Conservation (phyloP, 2,888 invertebrate genomes). For the Ornithoptera alexandrae region DNA sequence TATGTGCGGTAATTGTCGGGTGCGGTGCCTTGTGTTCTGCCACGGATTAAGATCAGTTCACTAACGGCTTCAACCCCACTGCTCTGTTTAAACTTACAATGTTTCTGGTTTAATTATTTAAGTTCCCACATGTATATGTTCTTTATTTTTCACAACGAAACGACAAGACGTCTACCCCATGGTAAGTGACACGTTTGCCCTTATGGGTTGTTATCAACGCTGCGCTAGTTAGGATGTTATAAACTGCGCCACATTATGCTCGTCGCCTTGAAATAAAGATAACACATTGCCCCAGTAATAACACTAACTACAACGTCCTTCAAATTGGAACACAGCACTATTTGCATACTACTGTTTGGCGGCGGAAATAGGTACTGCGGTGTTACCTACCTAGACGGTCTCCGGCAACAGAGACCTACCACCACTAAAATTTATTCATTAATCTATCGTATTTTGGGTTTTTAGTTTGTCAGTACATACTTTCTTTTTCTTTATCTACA, state of each 20-base stretch:
- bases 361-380: no score
- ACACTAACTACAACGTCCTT: no score
- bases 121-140: constrained; percentile 17
- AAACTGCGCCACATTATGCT: no score
- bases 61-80: constrained; percentile 39
- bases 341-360: no score
- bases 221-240: no score
- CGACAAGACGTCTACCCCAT: neutral
- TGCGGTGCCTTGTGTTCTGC: constrained; percentile 35
- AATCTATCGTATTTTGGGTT: constrained; percentile 4
- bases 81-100: constrained; percentile 34
- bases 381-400: no score
- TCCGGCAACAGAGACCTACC: no score
- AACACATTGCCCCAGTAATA: no score
- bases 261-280: no score
- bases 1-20: constrained; percentile 49
- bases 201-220: no score
- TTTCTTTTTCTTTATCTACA: constrained; percentile 29
- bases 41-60: constrained; percentile 46
- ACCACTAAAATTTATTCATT: neutral
- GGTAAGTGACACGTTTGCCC: neutral
- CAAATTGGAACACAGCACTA: no score
- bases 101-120: constrained; percentile 11
- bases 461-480: constrained; percentile 9
- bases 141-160: constrained; percentile 9